Percentiles rank a stretch among this genome's conserved stretches.
Evolutionary conservation across 2,797 vertebrate species (phyloP).

Genomic region (Oreortyx pictus): DNA sequence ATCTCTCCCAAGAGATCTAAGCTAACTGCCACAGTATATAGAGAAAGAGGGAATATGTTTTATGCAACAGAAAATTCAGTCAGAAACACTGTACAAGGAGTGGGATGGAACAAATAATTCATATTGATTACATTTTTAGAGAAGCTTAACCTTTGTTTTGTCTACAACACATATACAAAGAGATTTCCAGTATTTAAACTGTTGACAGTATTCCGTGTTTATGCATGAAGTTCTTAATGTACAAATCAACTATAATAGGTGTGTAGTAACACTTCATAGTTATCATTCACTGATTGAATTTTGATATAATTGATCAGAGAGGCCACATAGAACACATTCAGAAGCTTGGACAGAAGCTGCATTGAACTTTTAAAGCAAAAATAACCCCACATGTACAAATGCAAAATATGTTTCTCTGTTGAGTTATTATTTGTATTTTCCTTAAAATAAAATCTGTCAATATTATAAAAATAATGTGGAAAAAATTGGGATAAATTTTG

Average conservation of each 20-base stretch:
- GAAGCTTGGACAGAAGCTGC: neutral
- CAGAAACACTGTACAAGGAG: neutral
- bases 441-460: neutral
- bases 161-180: neutral
- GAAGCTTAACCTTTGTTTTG: conserved; percentile 1
- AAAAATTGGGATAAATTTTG: neutral
- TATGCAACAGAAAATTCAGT: conserved; percentile 20
- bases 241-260: neutral
- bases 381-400: neutral
- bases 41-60: conserved; percentile 8
- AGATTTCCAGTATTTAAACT: neutral
- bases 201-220: neutral
- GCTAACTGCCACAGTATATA: neutral
- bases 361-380: neutral
- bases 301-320: neutral
- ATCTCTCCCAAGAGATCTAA: conserved; percentile 27
- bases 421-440: neutral
- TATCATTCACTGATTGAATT: neutral
- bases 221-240: neutral
- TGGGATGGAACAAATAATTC: conserved; percentile 11
- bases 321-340: neutral
- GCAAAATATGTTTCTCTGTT: neutral
- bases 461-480: neutral
- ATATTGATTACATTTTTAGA: neutral
- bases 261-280: neutral